phyloP scores from a whole-genome alignment of 2,797 vertebrate species.

The Acanthopagrus latus region DNA sequence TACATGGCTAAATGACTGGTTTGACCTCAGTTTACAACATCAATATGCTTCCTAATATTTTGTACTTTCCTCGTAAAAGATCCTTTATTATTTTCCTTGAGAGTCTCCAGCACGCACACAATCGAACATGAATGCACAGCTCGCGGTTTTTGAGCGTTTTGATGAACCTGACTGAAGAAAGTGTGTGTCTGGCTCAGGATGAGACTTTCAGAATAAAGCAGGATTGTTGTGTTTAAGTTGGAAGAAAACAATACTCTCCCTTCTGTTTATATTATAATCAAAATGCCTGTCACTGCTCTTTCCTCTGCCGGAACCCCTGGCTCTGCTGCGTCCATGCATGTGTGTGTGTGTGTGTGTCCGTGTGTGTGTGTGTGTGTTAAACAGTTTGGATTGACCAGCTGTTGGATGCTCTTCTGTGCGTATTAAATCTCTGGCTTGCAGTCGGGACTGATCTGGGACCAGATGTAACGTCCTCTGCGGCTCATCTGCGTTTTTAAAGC shows the following conservation, averaged over 20 bases:
- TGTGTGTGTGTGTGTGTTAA: conserved; percentile 55
- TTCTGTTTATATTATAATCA: conserved; percentile 79
- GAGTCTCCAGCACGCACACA: background rate
- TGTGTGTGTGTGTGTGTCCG: conserved; percentile 43
- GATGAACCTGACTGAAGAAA: conserved; percentile 26
- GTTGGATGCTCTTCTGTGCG: conserved; percentile 71
- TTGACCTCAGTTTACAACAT: conserved; percentile 14
- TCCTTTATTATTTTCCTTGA: conserved; percentile 21
- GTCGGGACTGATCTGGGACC: conserved; percentile 69
- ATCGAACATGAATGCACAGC: background rate
- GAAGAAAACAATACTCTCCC: conserved; percentile 66
- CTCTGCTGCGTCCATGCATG: conserved; percentile 38
- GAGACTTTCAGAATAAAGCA: conserved; percentile 60
- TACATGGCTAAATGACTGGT: background rate
- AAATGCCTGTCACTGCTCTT: conserved; percentile 74
- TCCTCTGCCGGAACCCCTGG: conserved; percentile 71
- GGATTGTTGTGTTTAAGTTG: conserved; percentile 70
- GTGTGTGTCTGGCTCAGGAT: conserved; percentile 58
- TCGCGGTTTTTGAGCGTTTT: conserved; percentile 20
- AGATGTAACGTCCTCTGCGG: conserved; percentile 71
- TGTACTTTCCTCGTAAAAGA: background rate
- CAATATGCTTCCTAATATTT: background rate
- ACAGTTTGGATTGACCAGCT: conserved; percentile 74
- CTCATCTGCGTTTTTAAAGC: conserved; percentile 71
- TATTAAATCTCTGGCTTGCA: conserved; percentile 70